Conservation (phyloP, 37 sponge, comb jelly and placozoan species). For the Chondrosia reniformis region DNA sequence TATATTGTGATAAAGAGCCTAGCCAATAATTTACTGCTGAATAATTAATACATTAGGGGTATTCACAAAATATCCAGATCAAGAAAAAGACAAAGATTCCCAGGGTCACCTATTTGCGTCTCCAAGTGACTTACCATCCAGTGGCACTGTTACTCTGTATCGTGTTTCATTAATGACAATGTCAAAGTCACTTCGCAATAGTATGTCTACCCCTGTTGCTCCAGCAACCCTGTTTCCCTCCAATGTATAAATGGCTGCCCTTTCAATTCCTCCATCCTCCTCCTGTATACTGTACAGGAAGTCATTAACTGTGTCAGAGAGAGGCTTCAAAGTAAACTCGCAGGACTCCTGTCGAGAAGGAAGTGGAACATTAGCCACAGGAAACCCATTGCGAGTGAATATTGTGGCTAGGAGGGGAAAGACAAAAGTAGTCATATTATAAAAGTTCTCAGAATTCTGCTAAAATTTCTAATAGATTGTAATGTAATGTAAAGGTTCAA, state of each 20-base stretch:
- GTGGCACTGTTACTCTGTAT: constrained; percentile 60
- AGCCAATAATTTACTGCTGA: no score
- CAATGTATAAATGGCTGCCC: constrained; percentile 53
- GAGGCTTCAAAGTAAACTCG: constrained; percentile 69
- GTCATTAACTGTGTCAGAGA: constrained; percentile 62
- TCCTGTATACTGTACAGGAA: constrained; percentile 32
- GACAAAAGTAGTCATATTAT: no score
- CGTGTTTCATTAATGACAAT: constrained; percentile 71
- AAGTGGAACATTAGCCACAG: constrained; percentile 68
- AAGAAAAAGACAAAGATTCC: no score
- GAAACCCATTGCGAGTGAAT: constrained; percentile 48
- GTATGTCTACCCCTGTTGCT: constrained; percentile 63
- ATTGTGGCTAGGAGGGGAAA: constrained; percentile 27
- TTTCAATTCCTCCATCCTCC: constrained; percentile 63
- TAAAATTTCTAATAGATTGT: no score
- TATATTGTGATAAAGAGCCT: no score
- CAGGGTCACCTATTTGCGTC: no score
- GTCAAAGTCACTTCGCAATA: constrained; percentile 74
- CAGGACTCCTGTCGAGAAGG: constrained; percentile 77
- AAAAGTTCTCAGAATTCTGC: no score
- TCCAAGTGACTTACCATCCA: constrained; percentile 49
- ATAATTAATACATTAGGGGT: no score
- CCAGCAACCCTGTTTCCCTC: constrained; percentile 63
- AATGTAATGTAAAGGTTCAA: no score
- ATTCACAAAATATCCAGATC: no score